These are phyloP conservation scores for Campylorhamphus procurvoides DNA, from an alignment of 2,113 vertebrate species.

Conservation along the genomic window DNA sequence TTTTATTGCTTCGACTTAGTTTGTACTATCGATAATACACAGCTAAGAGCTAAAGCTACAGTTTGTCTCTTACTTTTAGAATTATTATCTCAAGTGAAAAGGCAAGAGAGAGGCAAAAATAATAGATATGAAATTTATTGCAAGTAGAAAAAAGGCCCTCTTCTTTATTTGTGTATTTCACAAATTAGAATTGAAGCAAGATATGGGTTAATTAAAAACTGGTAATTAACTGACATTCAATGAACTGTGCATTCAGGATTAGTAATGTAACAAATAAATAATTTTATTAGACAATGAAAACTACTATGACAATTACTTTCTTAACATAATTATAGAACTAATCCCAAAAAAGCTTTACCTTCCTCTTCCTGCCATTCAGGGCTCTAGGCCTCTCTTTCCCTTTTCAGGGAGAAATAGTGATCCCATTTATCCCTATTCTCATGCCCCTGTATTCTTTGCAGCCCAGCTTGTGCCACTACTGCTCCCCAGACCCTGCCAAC, in stretches of 20 bases:
- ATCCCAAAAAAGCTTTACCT: accelerated
- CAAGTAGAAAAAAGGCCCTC: not conserved
- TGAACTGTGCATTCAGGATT: not conserved
- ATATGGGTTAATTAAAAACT: not conserved
- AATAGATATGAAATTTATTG: not conserved
- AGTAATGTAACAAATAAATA: not conserved
- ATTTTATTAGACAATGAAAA: not conserved
- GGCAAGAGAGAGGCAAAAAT: not conserved
- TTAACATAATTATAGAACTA: not conserved
- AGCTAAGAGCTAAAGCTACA: not conserved
- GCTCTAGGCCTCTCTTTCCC: accelerated
- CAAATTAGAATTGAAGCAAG: not conserved
- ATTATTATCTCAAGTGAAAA: not conserved
- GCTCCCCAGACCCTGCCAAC: not conserved
- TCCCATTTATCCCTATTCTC: accelerated
- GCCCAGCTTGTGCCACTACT: not conserved
- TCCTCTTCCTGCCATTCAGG: accelerated
- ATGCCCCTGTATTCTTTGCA: not conserved
- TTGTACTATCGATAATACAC: not conserved
- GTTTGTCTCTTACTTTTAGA: not conserved
- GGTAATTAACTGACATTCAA: not conserved
- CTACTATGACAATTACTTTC: not conserved
- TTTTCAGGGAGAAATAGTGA: not conserved
- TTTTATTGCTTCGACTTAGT: not conserved
- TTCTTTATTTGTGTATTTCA: not conserved